Percentiles rank a stretch among this genome's conserved stretches.
These are phyloP conservation scores for Cyanistes caeruleus DNA, from an alignment of 2,113 vertebrate genomes.

Conservation along the genomic window DNA sequence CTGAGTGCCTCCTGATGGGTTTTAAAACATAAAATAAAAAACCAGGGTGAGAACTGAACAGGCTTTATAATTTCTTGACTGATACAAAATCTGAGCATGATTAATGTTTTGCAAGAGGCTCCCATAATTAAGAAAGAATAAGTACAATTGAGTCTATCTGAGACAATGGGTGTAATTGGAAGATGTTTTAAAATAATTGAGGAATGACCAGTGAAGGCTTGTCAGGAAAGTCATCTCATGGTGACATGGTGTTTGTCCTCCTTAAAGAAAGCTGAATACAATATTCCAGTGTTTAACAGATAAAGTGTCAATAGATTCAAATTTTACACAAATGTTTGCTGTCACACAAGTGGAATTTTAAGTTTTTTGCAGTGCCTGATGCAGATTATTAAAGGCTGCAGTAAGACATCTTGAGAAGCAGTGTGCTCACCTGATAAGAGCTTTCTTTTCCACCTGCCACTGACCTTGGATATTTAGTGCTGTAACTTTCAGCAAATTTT, in stretches of 20 bases:
- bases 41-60: not conserved
- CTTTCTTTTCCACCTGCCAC: not conserved
- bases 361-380: not conserved
- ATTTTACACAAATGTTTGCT: not conserved
- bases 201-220: not conserved
- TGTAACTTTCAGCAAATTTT: not conserved
- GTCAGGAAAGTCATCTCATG: not conserved
- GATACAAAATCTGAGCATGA: not conserved
- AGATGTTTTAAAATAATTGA: not conserved
- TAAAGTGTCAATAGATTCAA: not conserved
- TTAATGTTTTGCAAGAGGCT: not conserved
- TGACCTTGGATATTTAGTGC: conserved; percentile 25
- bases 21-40: not conserved
- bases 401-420: not conserved
- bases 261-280: not conserved
- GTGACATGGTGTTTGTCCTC: not conserved
- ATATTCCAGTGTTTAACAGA: not conserved
- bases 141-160: not conserved
- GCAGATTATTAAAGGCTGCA: not conserved
- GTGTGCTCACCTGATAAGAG: not conserved
- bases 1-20: not conserved
- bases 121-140: not conserved
- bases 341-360: not conserved
- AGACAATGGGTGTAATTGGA: not conserved
- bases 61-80: not conserved